Evolutionary conservation across 2,888 invertebrate species (phyloP).

Genomic region (Ennomos quercinarius): DNA sequence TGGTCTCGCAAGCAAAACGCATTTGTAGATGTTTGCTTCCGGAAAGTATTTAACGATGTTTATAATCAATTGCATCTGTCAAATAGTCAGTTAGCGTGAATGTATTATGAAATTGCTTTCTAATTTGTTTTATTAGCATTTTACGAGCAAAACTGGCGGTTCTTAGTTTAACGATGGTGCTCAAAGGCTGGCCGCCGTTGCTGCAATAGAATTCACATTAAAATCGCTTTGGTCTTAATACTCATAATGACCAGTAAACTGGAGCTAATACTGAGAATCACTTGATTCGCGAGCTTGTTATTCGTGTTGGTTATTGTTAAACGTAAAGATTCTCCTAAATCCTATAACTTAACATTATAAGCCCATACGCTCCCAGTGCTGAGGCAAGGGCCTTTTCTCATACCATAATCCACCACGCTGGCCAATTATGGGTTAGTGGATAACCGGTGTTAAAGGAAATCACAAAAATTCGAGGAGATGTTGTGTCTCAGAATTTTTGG

Average conservation of each 20-base stretch:
- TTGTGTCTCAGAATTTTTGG: no score
- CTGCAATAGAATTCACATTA: constrained; percentile 49
- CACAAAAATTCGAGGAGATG: no score
- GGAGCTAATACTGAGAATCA: constrained; percentile 12
- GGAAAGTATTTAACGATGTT: constrained; percentile 12
- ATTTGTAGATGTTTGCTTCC: not conserved
- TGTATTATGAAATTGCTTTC: constrained; percentile 26
- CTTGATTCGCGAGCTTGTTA: not conserved
- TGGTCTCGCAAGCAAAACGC: not conserved
- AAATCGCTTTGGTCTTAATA: constrained; percentile 36
- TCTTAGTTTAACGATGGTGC: constrained; percentile 51
- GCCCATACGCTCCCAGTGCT: no score
- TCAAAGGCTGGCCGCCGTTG: constrained; percentile 17
- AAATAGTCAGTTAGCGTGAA: constrained; percentile 20
- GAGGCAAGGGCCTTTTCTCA: no score
- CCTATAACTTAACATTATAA: no score
- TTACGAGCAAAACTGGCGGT: constrained; percentile 59
- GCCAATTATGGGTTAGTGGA: no score
- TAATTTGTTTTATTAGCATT: constrained; percentile 48
- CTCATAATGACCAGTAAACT: constrained; percentile 15
- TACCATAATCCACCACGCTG: no score
- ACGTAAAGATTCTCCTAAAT: no score
- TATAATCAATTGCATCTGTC: not conserved
- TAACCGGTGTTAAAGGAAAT: no score
- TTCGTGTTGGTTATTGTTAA: no score